phyloP scores from a whole-genome alignment of 35 echinoderm and acorn worm species.

The Chiridota heheva region DNA sequence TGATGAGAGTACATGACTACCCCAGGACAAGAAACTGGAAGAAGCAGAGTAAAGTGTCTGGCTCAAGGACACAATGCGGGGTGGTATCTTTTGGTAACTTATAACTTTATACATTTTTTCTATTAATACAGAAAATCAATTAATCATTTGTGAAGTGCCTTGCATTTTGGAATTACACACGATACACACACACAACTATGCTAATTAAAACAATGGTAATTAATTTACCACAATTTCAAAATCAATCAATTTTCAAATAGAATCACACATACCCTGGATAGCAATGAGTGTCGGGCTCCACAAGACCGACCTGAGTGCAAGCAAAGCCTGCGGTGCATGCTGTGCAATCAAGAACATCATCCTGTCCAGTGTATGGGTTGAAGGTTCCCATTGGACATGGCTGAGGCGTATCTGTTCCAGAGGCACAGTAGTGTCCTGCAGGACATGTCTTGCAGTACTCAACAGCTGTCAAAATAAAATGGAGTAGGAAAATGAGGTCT shows the following conservation, averaged over 20 bases:
- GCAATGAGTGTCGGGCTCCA: slow-evolving; percentile 81
- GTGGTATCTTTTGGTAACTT: too few relatives aligned
- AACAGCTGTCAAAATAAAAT: slow-evolving; percentile 38
- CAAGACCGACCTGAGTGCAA: slow-evolving; percentile 67
- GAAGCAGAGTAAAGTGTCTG: too few relatives aligned
- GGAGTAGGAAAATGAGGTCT: neutral
- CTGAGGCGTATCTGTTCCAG: slow-evolving; percentile 73
- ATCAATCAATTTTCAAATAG: too few relatives aligned
- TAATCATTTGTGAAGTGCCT: too few relatives aligned
- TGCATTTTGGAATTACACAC: neutral
- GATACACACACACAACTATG: too few relatives aligned
- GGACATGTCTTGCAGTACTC: slow-evolving; percentile 84
- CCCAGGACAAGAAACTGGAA: too few relatives aligned
- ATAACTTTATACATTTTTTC: too few relatives aligned
- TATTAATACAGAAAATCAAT: too few relatives aligned
- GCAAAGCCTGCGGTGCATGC: slow-evolving; percentile 80
- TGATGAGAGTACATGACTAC: too few relatives aligned
- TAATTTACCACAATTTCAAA: too few relatives aligned
- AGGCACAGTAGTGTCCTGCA: slow-evolving; percentile 71
- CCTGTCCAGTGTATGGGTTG: slow-evolving; percentile 71
- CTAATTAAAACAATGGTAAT: too few relatives aligned
- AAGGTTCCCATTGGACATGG: slow-evolving; percentile 84
- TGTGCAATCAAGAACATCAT: slow-evolving; percentile 53
- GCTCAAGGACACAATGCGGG: too few relatives aligned
- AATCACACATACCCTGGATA: slow-evolving; percentile 84